Evolutionary conservation across 2,888 invertebrate genomes (phyloP).

Genomic region (Neoscelio sp.): DNA sequence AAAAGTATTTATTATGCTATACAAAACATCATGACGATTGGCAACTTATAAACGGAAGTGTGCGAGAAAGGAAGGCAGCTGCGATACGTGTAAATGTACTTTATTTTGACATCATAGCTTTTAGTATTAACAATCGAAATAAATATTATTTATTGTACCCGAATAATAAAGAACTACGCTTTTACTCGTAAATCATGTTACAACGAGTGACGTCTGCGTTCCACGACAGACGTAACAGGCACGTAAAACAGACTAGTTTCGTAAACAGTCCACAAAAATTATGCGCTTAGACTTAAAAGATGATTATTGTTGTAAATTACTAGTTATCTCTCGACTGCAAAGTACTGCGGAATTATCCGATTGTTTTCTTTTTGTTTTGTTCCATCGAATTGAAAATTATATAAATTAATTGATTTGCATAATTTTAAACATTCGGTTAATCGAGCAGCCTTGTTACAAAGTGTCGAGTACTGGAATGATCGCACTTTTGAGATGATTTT

Average conservation of each 20-base stretch:
- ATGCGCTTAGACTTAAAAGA: slow-evolving; percentile 24
- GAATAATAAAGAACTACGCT: slow-evolving; percentile 58
- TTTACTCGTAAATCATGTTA: slow-evolving; percentile 41
- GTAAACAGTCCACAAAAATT: slow-evolving; percentile 58
- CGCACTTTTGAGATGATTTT: slow-evolving; percentile 4
- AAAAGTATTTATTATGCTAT: slow-evolving; percentile 36
- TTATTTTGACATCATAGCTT: slow-evolving; percentile 69
- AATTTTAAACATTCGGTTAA: slow-evolving; percentile 11
- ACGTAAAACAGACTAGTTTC: slow-evolving; percentile 62
- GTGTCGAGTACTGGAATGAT: slow-evolving; percentile 23
- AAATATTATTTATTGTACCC: slow-evolving; percentile 66
- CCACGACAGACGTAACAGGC: slow-evolving; percentile 37
- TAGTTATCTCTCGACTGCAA: too few relatives aligned
- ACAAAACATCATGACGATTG: too few relatives aligned
- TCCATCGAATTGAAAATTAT: too few relatives aligned
- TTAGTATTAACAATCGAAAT: slow-evolving; percentile 67
- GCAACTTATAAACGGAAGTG: too few relatives aligned
- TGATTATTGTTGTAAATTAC: slow-evolving; percentile 13
- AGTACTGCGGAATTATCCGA: too few relatives aligned
- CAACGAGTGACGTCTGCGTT: slow-evolving; percentile 34
- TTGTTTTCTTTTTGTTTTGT: background rate
- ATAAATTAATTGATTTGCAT: too few relatives aligned
- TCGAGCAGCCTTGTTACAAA: slow-evolving; percentile 10
- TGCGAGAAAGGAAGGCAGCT: slow-evolving; percentile 22
- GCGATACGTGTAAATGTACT: slow-evolving; percentile 63